Evolutionary conservation across 2,888 invertebrate genomes (phyloP), one percentile per base, ranked within the genome.

Genomic region (Tipula unca): DNA sequence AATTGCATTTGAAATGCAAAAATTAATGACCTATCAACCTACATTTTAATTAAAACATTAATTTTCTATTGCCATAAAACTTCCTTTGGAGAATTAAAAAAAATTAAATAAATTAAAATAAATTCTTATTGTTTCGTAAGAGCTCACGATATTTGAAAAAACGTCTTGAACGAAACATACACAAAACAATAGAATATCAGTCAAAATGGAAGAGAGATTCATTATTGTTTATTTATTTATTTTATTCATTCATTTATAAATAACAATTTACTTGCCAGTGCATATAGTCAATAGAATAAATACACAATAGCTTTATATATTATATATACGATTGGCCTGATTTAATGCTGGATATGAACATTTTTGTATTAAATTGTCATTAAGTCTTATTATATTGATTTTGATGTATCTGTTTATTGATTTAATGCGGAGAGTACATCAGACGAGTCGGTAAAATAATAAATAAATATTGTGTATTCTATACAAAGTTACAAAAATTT

Each of bases 101-200:
- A 48, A 48, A 17, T 17, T 3, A 48, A 17, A 17, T 17, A 39
- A 2, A 39, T 48, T 48, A n/a, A 10, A 69, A 69, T 69, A 69
- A 69, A 69, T 69, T 69, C 69, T 69, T 69, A 69, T 69, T 69
- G 69, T 69, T 69, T 69, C 69, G n/a, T 25, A 69, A 69, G 69
- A 48, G 48, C 6, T 39, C 48, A 48, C 17, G 48, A 48, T 48
- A 17, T 42, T 42, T 25, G 69, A 69, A 25, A n/a, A 25, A 69
- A 25, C 69, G 25, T 69, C 69, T 69, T 69, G 13, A 8, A 69
- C 8, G 10, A 25, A 69, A 25, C 20, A 69, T 32, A 32, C 32
- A 32, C 48, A 25, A 69, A 69, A 69, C 69, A 69, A 69, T 69
- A 69, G 69, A 69, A 69, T 69, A 69, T 69, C 69, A 69, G 25